Evolutionary conservation across 2,888 invertebrate genomes (phyloP).

Genomic region (Ectemnius continuus): DNA sequence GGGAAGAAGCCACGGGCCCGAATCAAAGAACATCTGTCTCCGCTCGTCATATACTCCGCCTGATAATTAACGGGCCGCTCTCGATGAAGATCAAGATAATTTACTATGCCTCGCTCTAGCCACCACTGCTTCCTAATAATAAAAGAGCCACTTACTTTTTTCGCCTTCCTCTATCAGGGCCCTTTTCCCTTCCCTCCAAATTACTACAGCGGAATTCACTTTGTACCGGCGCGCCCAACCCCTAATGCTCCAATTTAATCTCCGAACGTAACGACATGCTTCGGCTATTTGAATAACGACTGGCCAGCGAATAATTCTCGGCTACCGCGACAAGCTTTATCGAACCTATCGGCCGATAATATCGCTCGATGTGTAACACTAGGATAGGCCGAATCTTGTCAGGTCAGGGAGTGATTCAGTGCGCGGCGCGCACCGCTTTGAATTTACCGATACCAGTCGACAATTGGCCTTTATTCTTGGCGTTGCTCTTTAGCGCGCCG

Average conservation of each 20-base stretch:
- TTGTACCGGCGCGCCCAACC: no score
- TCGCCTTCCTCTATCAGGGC: not conserved
- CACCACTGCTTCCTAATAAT: conserved; percentile 39
- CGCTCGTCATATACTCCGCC: conserved; percentile 21
- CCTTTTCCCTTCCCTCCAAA: no score
- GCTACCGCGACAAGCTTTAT: no score
- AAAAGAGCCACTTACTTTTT: conserved; percentile 48
- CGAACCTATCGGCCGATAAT: not conserved
- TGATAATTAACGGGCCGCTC: conserved; percentile 48
- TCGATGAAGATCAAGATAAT: conserved; percentile 40
- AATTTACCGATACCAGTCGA: conserved; percentile 32
- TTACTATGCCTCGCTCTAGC: conserved; percentile 30
- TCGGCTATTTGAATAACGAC: no score
- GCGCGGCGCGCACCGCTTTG: not conserved
- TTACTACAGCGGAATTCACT: no score
- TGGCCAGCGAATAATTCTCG: no score
- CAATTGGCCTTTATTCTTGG: conserved; percentile 27
- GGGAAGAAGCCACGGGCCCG: conserved; percentile 8
- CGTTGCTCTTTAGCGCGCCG: not conserved
- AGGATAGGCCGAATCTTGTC: not conserved
- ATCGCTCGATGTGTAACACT: not conserved
- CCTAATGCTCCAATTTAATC: no score
- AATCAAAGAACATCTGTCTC: conserved; percentile 47
- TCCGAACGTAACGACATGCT: no score
- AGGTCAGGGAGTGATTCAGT: not conserved